Evolutionary conservation across 2,888 invertebrate genomes (phyloP).

Genomic region (Therioaphis trifolii): DNA sequence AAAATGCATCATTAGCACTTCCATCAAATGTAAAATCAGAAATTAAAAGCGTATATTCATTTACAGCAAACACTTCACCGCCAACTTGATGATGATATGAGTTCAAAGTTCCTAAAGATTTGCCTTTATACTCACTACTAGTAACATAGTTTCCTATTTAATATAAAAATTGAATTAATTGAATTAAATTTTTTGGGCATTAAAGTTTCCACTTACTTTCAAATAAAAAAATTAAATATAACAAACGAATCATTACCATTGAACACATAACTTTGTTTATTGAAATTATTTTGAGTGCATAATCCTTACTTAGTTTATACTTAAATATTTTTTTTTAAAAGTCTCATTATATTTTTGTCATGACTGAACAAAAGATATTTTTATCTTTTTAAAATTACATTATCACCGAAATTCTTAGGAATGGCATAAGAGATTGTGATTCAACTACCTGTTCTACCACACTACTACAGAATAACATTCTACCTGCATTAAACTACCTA

Average conservation of each 20-base stretch:
- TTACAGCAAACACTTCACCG: conserved; percentile 89
- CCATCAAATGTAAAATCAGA: conserved; percentile 90
- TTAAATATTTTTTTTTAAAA: neutral
- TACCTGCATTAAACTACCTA: neutral
- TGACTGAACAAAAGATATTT: neutral
- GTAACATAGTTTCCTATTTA: conserved; percentile 68
- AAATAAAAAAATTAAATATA: conserved; percentile 13
- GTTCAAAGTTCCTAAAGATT: conserved; percentile 85
- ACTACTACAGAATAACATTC: no score
- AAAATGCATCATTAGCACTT: conserved; percentile 90
- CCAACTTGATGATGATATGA: conserved; percentile 92
- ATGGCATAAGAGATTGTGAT: neutral
- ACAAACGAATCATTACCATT: conserved; percentile 7
- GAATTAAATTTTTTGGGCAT: neutral
- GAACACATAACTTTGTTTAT: conserved; percentile 26
- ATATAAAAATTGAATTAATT: neutral
- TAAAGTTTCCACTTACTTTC: conserved; percentile 38
- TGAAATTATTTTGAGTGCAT: conserved; percentile 4
- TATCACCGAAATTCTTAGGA: neutral
- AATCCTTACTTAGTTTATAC: neutral
- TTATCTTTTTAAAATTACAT: conserved; percentile 1
- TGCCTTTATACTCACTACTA: conserved; percentile 77
- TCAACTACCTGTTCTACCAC: conserved; percentile 40
- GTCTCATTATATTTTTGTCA: neutral
- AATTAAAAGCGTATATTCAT: conserved; percentile 83